phyloP scores from a whole-genome alignment of 2,113 vertebrate species.

The Dasyurus viverrinus region DNA sequence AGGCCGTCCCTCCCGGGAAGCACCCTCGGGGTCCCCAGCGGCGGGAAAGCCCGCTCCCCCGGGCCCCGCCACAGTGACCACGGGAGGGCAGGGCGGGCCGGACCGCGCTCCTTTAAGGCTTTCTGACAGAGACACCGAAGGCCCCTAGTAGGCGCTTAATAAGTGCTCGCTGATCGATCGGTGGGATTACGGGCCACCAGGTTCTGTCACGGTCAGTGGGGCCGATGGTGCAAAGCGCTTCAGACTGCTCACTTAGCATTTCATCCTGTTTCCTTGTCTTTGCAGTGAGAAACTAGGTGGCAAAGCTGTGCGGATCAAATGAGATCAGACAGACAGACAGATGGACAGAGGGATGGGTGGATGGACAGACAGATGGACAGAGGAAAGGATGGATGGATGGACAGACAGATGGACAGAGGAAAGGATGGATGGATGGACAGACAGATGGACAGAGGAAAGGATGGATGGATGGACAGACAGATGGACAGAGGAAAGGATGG shows the following conservation, averaged over 20 bases:
- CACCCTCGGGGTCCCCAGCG: too few species aligned
- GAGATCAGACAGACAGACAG: background rate
- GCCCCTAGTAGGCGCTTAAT: background rate
- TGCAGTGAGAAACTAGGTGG: conserved; percentile 17
- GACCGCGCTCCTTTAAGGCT: background rate
- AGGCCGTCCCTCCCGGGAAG: too few species aligned
- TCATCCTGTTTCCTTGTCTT: conserved; percentile 29
- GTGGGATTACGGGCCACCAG: background rate
- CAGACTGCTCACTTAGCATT: background rate
- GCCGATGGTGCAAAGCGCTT: background rate
- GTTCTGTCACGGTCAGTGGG: too few species aligned
- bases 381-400: too few species aligned
- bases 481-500: too few species aligned
- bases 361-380: too few species aligned
- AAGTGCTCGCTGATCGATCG: background rate
- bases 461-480: too few species aligned
- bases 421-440: too few species aligned
- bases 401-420: too few species aligned
- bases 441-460: too few species aligned
- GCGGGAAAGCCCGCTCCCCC: background rate
- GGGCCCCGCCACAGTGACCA: background rate
- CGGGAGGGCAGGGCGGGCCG: too few species aligned
- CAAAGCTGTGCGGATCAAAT: conserved; percentile 27
- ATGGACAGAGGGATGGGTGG: too few species aligned
- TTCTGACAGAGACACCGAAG: background rate